Evolutionary conservation across 2,797 vertebrate species (phyloP), one percentile per base, ranked within the genome.

Genomic region (Neostethus bicornis): DNA sequence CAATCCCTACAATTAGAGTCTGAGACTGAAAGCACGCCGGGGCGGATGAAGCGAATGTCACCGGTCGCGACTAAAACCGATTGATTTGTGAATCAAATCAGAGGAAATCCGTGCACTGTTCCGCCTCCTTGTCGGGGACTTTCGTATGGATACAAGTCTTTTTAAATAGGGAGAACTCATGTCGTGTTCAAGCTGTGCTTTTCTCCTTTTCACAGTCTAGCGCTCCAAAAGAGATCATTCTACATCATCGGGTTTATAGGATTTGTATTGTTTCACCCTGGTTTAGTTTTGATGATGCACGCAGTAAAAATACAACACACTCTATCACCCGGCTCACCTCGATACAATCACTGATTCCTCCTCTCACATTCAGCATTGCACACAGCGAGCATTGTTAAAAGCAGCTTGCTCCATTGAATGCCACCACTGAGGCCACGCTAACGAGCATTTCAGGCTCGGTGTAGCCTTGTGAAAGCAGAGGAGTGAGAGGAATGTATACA

Each of bases 81-180:
- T 85, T 83, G 75, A 88, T 83, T 81, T 80, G 57, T 67, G 81
- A 77, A 75, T 84, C 61, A 83, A 73, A 79, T 61, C 1, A 20
- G n/a, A 55, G 29, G 54, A 75, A 71, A 71, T 63, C 49, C 24
- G 11, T 1, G 12, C 39, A 25, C 25, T 5, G 49, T 31, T 48
- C 61, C 63, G 16, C 46, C 62, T 50, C 49, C 72, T 79, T 51
- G 44, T 79, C 65, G 63, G 29, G 20, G 25, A 51, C 51, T 38
- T 55, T 61, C 66, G 51, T 63, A 65, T 72, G 56, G 70, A 77
- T 64, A 73, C 23, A 10, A 12, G 9, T 3, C 17, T 32, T 67
- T 61, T 26, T 3, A 2, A 49, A 1, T 8, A 59, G 60, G 54
- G 51, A 24, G 56, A 79, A 65, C 24, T 3, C 60, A 25, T 2